Conservation (phyloP, 2,113 vertebrate species). For the zebrafish (Danio rerio) region DNA sequence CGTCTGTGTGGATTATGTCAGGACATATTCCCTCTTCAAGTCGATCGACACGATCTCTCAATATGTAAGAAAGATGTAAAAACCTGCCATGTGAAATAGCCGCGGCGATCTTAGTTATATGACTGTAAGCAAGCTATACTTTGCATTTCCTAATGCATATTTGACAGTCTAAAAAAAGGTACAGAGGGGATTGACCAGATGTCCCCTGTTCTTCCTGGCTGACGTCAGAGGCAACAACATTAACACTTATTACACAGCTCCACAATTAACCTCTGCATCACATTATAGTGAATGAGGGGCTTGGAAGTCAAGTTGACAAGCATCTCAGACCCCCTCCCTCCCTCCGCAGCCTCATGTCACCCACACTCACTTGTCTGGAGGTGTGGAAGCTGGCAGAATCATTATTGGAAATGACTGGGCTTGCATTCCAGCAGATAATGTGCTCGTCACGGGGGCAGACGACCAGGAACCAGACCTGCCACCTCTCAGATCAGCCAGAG, state of each 20-base stretch:
- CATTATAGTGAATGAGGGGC: slow-evolving; percentile 40
- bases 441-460: slow-evolving; percentile 67
- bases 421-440: slow-evolving; percentile 75
- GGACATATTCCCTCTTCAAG: no score
- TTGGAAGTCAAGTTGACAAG: slow-evolving; percentile 37
- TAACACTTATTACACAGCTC: slow-evolving; percentile 39
- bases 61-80: no score
- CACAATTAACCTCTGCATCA: slow-evolving; percentile 40
- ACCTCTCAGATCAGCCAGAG: slow-evolving; percentile 44
- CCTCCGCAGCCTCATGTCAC: slow-evolving; percentile 61
- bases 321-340: neutral
- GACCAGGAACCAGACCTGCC: slow-evolving; percentile 49
- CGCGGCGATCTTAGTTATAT: no score
- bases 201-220: neutral
- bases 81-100: no score
- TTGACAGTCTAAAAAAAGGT: neutral
- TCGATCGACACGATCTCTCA: no score
- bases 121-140: neutral
- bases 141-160: neutral
- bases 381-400: slow-evolving; percentile 71
- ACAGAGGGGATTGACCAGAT: neutral
- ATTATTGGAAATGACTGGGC: slow-evolving; percentile 75
- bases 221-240: slow-evolving; percentile 34
- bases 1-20: no score
- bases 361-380: slow-evolving; percentile 77